Conservation (phyloP, 2,113 vertebrate species). For the Propithecus coquereli region DNA sequence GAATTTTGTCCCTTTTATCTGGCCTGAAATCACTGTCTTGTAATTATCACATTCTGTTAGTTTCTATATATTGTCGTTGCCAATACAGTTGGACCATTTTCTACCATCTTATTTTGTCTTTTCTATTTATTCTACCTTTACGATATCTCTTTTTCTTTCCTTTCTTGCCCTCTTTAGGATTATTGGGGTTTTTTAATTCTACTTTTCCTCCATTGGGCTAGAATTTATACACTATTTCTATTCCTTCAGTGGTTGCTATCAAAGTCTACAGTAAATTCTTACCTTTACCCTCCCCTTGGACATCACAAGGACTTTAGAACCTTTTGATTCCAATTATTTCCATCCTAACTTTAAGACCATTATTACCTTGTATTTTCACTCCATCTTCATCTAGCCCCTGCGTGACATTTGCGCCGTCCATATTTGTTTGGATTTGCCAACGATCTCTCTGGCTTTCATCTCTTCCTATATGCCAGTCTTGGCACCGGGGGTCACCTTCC, state of each 20-base stretch:
- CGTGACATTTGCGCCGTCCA: accelerated
- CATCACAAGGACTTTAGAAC: accelerated
- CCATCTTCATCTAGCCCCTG: not conserved
- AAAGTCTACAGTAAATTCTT: not conserved
- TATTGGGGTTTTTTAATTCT: not conserved
- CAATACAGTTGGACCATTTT: accelerated
- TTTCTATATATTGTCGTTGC: accelerated
- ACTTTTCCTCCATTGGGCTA: not conserved
- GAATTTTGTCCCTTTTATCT: not conserved
- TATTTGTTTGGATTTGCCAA: accelerated
- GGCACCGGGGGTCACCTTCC: not conserved
- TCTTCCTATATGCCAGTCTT: accelerated
- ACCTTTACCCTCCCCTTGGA: not conserved
- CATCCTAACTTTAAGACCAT: not conserved
- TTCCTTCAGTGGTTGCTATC: not conserved
- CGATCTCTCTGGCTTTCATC: accelerated
- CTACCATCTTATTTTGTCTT: not conserved
- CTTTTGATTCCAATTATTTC: accelerated
- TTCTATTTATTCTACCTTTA: not conserved
- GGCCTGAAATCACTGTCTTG: not conserved
- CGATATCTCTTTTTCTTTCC: no score
- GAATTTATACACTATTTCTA: accelerated
- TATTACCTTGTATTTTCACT: accelerated
- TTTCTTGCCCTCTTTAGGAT: not conserved
- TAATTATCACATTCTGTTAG: not conserved